Evolutionary conservation across 2,797 vertebrate genomes (phyloP), one percentile per base, ranked within the genome.

Genomic region (Enteromius thamalakanensis): DNA sequence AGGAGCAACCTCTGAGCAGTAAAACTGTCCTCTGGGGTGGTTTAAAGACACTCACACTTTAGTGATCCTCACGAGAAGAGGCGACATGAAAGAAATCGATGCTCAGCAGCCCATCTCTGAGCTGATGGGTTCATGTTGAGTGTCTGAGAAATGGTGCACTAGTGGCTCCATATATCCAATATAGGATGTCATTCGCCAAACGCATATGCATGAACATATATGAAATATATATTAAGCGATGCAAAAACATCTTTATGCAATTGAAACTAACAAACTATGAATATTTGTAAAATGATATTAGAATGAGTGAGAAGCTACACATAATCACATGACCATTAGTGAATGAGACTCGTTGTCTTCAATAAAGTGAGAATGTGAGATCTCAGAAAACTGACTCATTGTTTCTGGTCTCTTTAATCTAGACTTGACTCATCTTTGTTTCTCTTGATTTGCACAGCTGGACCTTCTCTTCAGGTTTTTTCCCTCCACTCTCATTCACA

Each of bases 41-140:
- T 60, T 71, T 42, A 71, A 21, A 60, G 37, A 45, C 79, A 60
- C 67, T 32, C 37, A 58, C 34, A 45, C 79, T 60, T 47, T 2
- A 60, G 10, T 17, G 51, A 60, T 58, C 51, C 68, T 71, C 53
- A n/a, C 9, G 37, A 80, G 51, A 71, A 45, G 67, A 80, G 79
- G 53, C 19, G 68, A 47, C 51, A 23, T 1, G 15, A 21, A 26
- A 71, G 79, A 80, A 80, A 80, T 80, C 79, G 40, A 80, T 80
- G 79, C n/a, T 55, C 49, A 23, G 10, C 32, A 17, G 21, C n/a
- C 14, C 77, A 68, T 69, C 32, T 40, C 78, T 70, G 26, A 58
- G 34, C 49, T 12, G 47, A 55, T 15, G 21, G 23, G 34, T 58
- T 58, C 34, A 60, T 60, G 37, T 26, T 40, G n/a, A 58, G 40